A percentile compares a stretch with the other conserved stretches of the same genome.
Evolutionary conservation across 2,797 vertebrate genomes (phyloP).

Genomic region (Poeciliopsis turneri): DNA sequence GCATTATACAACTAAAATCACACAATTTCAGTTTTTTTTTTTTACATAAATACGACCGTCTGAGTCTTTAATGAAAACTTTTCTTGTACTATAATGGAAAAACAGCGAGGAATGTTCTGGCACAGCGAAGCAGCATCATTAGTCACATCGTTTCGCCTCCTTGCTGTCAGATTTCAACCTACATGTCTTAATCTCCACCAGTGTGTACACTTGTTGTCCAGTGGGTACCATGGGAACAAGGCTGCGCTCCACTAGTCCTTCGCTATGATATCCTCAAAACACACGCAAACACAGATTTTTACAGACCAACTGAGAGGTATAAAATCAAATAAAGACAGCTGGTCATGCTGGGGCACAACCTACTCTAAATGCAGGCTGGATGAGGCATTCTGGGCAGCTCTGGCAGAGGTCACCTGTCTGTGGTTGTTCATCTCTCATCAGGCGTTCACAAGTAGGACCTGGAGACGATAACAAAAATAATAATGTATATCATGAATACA

Average conservation of each 20-base stretch:
- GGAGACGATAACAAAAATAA: conserved; percentile 4
- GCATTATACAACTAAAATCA: background rate
- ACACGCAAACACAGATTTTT: conserved; percentile 21
- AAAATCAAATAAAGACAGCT: conserved; percentile 53
- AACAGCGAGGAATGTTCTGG: conserved; percentile 65
- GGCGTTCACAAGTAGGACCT: conserved; percentile 18
- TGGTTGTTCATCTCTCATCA: conserved; percentile 18
- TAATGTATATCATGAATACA: conserved; percentile 11
- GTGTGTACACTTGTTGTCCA: conserved; percentile 77
- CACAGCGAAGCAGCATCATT: conserved; percentile 33
- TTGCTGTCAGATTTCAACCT: conserved; percentile 47
- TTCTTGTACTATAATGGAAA: conserved; percentile 39
- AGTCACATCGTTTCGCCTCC: conserved; percentile 32
- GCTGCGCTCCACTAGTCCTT: conserved; percentile 34
- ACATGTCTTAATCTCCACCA: conserved; percentile 57
- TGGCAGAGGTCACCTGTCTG: conserved; percentile 22
- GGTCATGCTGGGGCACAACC: conserved; percentile 36
- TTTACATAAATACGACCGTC: conserved; percentile 1
- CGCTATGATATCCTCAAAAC: conserved; percentile 42
- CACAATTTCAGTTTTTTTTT: background rate
- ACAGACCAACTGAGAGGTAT: conserved; percentile 33
- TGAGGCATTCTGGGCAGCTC: background rate
- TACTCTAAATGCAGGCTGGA: conserved; percentile 22
- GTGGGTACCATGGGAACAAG: conserved; percentile 65
- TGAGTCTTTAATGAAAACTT: conserved; percentile 30